phyloP scores from a whole-genome alignment of 2,113 vertebrate species.

The Cepphus grylle region DNA sequence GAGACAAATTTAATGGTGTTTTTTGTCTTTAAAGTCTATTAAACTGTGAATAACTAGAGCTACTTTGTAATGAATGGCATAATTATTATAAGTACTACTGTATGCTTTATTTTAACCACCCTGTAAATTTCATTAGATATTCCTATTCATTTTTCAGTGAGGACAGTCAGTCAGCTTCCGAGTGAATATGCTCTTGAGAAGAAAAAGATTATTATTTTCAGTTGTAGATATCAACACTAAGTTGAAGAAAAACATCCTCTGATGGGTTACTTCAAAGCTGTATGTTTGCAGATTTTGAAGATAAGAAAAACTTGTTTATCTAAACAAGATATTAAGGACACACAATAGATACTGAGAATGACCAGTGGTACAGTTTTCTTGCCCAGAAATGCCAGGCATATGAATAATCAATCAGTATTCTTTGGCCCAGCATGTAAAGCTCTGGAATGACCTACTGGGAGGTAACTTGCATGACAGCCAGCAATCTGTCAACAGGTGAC shows the following conservation, averaged over 20 bases:
- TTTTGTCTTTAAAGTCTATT: neutral
- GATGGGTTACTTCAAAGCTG: neutral
- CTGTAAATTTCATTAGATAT: neutral
- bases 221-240: neutral
- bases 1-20: neutral
- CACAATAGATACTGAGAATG: neutral
- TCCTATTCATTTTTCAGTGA: neutral
- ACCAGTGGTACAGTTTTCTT: neutral
- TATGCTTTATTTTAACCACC: neutral
- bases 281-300: neutral
- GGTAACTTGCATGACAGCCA: neutral
- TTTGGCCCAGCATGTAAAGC: neutral
- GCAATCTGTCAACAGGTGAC: neutral
- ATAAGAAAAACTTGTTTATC: neutral
- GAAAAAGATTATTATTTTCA: neutral
- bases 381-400: neutral
- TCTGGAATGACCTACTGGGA: neutral
- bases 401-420: neutral
- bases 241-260: neutral
- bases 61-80: neutral
- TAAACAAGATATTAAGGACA: neutral
- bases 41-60: neutral
- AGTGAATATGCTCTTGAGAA: neutral
- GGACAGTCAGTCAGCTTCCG: neutral
- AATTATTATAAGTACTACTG: neutral